These are phyloP conservation scores for Ceriagrion tenellum DNA, from an alignment of 2,888 invertebrate species.

Conservation along the genomic window DNA sequence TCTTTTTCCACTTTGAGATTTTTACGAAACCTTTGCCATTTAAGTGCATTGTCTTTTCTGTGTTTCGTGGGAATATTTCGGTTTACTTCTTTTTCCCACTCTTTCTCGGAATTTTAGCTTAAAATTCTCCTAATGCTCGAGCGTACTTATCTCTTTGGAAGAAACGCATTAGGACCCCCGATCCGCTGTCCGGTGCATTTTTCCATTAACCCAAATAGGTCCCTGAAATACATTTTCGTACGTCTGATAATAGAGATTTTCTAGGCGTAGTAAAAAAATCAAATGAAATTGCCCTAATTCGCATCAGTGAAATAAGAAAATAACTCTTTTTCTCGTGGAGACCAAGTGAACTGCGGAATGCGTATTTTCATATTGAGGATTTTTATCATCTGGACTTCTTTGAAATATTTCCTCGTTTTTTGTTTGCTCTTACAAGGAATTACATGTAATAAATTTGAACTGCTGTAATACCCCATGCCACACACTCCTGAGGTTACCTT, in stretches of 20 bases:
- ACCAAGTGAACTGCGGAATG: too few species aligned
- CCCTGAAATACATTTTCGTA: background rate
- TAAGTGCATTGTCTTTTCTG: slow-evolving; percentile 4
- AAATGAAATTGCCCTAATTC: too few species aligned
- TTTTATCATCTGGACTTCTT: too few species aligned
- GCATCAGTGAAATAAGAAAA: too few species aligned
- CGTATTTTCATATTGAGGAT: too few species aligned
- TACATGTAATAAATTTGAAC: too few species aligned
- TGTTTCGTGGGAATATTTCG: background rate
- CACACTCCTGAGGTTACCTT: too few species aligned
- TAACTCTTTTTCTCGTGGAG: too few species aligned
- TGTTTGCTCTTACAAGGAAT: too few species aligned
- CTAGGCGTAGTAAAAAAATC: background rate
- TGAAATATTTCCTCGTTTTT: too few species aligned
- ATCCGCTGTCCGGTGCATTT: background rate
- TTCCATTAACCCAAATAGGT: background rate
- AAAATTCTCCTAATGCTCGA: background rate
- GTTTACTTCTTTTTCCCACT: background rate
- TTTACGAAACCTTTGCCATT: background rate
- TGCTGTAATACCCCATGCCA: too few species aligned
- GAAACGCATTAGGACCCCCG: background rate
- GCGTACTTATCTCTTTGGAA: background rate
- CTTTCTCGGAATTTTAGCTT: background rate
- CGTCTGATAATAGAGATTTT: background rate
- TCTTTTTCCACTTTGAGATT: background rate